Evolutionary conservation across 30 jellyfish, hydroid and myxozoan genomes (phyloP).

Genomic region (Hydractinia echinata): DNA sequence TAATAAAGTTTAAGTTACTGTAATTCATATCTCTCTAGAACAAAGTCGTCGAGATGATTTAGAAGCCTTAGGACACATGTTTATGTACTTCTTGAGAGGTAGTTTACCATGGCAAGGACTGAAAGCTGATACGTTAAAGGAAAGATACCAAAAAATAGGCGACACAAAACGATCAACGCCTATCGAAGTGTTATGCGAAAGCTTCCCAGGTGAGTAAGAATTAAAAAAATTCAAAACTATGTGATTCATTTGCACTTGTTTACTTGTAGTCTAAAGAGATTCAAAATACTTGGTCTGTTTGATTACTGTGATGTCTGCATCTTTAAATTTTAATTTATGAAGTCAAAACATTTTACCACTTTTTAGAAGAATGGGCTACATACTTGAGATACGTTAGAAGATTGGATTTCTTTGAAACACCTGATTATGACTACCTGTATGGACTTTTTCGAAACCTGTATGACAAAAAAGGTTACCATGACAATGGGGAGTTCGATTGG

Average conservation of each 20-base stretch:
- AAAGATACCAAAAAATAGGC: constrained; percentile 87
- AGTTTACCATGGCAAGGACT: constrained; percentile 97
- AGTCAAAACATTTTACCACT: background rate
- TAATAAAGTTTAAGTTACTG: too few relatives aligned
- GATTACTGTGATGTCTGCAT: background rate
- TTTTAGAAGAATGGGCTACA: constrained; percentile 92
- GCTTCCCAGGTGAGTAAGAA: constrained; percentile 68
- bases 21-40: constrained; percentile 32
- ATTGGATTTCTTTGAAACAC: constrained; percentile 93
- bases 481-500: constrained; percentile 93
- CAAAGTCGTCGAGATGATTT: constrained; percentile 98
- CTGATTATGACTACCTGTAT: constrained; percentile 87
- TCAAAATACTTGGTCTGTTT: background rate
- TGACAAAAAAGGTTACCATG: constrained; percentile 80
- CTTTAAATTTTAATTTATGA: background rate
- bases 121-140: constrained; percentile 86
- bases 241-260: background rate
- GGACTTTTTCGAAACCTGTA: constrained; percentile 72
- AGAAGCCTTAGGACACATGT: constrained; percentile 98
- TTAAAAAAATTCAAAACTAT: background rate
- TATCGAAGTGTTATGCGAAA: constrained; percentile 80
- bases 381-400: constrained; percentile 86
- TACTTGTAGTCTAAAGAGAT: background rate
- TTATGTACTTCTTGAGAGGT: constrained; percentile 84
- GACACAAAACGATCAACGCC: constrained; percentile 95